phyloP scores from a whole-genome alignment of 1,140 invertebrate genomes.

The Drosophila athabasca region DNA sequence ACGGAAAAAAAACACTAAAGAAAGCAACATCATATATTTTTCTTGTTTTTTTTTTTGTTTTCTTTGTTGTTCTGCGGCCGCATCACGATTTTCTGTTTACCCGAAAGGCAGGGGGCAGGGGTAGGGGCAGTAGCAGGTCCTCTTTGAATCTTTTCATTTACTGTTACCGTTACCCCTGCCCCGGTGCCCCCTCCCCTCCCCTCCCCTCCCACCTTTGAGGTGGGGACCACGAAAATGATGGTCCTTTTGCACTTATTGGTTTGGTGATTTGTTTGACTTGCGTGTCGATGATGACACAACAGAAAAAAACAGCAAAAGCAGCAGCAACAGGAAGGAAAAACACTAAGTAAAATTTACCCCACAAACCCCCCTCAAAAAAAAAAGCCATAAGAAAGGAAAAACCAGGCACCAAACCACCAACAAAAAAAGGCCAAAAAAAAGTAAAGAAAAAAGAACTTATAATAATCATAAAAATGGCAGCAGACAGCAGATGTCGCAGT shows the following conservation, averaged over 20 bases:
- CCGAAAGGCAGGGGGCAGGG: conserved; percentile 15
- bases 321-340: conserved; percentile 28
- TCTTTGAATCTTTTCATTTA: conserved; percentile 61
- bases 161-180: conserved; percentile 1
- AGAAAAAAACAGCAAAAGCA: conserved; percentile 44
- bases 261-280: conserved; percentile 83
- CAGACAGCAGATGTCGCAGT: conserved; percentile 47
- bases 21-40: conserved; percentile 21
- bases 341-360: conserved; percentile 60
- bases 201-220: conserved; percentile 17
- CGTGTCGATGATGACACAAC: conserved; percentile 83
- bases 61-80: conserved; percentile 46
- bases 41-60: neutral
- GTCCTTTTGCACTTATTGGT: conserved; percentile 70
- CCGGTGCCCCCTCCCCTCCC: too few species aligned
- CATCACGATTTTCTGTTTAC: conserved; percentile 77
- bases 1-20: neutral
- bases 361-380: conserved; percentile 17
- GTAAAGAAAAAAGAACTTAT: conserved; percentile 54
- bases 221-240: conserved; percentile 29
- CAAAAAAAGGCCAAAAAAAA: conserved; percentile 5
- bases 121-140: neutral
- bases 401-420: conserved; percentile 11
- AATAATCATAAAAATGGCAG: conserved; percentile 75
- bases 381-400: conserved; percentile 4